Evolutionary conservation across 2,113 vertebrate genomes (phyloP).

Genomic region (Neofelis nebulosa): DNA sequence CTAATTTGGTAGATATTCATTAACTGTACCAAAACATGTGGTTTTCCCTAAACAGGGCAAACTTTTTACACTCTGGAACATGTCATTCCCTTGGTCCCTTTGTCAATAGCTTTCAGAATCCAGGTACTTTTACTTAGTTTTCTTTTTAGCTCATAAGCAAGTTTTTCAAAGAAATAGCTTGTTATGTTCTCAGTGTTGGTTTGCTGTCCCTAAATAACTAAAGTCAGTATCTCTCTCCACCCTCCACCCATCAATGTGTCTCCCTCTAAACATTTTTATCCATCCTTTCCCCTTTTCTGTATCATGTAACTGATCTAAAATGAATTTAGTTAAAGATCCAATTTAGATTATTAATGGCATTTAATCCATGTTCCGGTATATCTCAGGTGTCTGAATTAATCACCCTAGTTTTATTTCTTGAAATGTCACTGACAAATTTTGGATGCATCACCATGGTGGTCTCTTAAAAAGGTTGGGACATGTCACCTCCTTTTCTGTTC

Average conservation of each 20-base stretch:
- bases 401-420: neutral
- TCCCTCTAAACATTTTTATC: neutral
- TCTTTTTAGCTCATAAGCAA: neutral
- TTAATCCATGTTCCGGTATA: neutral
- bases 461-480: neutral
- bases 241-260: neutral
- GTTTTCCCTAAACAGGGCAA: neutral
- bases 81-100: neutral
- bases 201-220: neutral
- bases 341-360: neutral
- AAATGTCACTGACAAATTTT: neutral
- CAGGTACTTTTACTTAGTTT: neutral
- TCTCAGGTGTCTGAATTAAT: neutral
- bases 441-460: neutral
- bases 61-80: neutral
- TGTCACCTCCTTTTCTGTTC: neutral
- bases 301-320: neutral
- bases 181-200: neutral
- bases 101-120: neutral
- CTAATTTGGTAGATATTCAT: neutral
- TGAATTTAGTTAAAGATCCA: neutral
- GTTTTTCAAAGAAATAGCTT: neutral
- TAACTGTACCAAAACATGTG: neutral
- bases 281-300: neutral
- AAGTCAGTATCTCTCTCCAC: neutral